Conservation (phyloP, 2,888 invertebrate species). For the Lobophora halterata region DNA sequence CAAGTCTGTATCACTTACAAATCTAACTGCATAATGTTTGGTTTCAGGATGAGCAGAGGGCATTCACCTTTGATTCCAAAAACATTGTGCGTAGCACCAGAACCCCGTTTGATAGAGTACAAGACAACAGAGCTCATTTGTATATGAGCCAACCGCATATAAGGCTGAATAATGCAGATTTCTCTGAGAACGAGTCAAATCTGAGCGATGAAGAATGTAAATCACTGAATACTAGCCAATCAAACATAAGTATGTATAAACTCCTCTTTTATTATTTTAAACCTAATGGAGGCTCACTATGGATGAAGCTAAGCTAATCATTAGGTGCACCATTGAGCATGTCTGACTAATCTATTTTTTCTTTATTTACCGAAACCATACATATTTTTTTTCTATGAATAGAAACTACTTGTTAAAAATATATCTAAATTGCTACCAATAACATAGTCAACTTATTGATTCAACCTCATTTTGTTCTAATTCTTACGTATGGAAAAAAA, state of each 20-base stretch:
- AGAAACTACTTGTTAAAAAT: too few relatives aligned
- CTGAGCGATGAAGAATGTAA: slow-evolving; percentile 67
- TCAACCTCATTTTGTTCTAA: too few relatives aligned
- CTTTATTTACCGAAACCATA: too few relatives aligned
- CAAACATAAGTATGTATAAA: slow-evolving; percentile 58
- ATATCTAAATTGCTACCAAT: too few relatives aligned
- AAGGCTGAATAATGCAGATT: slow-evolving; percentile 49
- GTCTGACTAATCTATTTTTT: too few relatives aligned
- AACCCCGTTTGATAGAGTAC: slow-evolving; percentile 39
- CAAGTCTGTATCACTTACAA: slow-evolving; percentile 3
- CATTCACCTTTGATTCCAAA: slow-evolving; percentile 60
- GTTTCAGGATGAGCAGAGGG: slow-evolving; percentile 52
- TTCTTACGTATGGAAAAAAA: too few relatives aligned
- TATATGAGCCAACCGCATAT: slow-evolving; percentile 59
- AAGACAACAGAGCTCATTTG: slow-evolving; percentile 40
- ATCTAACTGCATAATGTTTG: slow-evolving; percentile 6
- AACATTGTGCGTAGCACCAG: slow-evolving; percentile 54
- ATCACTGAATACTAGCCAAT: slow-evolving; percentile 63
- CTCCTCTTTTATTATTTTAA: too few relatives aligned
- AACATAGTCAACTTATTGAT: too few relatives aligned
- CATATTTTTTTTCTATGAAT: too few relatives aligned
- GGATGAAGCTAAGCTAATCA: too few relatives aligned
- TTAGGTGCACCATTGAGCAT: too few relatives aligned
- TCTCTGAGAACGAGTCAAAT: slow-evolving; percentile 69
- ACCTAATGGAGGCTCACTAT: too few relatives aligned